Percentiles rank a stretch among this genome's conserved stretches.
These are phyloP conservation scores for Upupa epops DNA, from an alignment of 2,113 vertebrate species.

Conservation along the genomic window DNA sequence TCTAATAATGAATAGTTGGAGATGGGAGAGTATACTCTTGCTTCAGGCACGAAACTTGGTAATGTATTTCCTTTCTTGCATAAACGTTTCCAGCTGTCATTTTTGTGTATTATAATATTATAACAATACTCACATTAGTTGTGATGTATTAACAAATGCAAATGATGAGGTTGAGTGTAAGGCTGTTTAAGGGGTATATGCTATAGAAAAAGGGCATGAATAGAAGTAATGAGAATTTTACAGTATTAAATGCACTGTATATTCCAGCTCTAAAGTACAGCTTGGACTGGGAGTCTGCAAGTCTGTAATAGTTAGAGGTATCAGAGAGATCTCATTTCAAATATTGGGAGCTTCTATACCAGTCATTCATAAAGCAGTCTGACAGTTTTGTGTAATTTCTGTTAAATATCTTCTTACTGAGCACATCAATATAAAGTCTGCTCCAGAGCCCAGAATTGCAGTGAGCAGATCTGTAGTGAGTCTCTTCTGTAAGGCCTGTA, in stretches of 20 bases:
- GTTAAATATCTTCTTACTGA: conserved; percentile 1
- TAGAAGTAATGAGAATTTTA: not conserved
- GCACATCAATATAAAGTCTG: not conserved
- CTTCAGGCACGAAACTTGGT: not conserved
- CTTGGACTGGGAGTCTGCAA: not conserved
- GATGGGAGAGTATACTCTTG: not conserved
- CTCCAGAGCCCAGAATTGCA: not conserved
- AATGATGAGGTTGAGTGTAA: not conserved
- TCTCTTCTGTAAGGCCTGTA: not conserved
- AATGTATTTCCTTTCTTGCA: not conserved
- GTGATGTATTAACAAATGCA: not conserved
- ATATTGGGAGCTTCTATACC: not conserved
- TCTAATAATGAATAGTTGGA: not conserved
- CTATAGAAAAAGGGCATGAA: not conserved
- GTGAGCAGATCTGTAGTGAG: not conserved
- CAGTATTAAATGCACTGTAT: not conserved
- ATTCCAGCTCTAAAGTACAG: not conserved
- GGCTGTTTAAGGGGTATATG: not conserved
- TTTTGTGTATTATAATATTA: not conserved
- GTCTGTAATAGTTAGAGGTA: not conserved
- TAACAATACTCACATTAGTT: not conserved
- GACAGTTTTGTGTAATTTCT: not conserved
- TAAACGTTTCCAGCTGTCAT: not conserved
- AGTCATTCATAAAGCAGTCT: not conserved
- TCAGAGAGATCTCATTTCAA: not conserved